Evolutionary conservation across 2,113 vertebrate genomes (phyloP).

Genomic region (Rhynchomys soricoides): DNA sequence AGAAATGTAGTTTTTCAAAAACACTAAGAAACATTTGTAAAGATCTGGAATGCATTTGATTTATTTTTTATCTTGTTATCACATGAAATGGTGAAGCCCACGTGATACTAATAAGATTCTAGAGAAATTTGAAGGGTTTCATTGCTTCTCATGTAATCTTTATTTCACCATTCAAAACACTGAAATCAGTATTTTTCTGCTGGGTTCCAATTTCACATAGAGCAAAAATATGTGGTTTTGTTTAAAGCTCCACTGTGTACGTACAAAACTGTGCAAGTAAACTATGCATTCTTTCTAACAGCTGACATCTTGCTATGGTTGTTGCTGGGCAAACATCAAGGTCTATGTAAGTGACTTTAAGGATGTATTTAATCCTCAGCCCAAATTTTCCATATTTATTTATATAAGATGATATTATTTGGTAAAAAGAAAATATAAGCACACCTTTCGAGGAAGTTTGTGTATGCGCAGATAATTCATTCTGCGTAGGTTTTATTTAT

Average conservation of each 20-base stretch:
- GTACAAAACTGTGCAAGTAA: background rate
- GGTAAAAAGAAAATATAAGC: constrained; percentile 29
- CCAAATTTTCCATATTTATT: background rate
- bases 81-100: background rate
- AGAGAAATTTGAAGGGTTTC: constrained; percentile 14
- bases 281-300: too few relatives aligned
- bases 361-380: background rate
- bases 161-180: constrained; percentile 6
- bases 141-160: background rate
- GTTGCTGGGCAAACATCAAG: background rate
- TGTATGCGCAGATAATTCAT: background rate
- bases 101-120: constrained; percentile 12
- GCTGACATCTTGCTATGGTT: background rate
- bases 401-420: constrained; percentile 45
- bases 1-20: background rate
- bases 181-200: background rate
- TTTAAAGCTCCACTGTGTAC: background rate
- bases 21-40: background rate
- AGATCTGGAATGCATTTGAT: background rate
- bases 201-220: background rate
- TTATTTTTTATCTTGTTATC: background rate
- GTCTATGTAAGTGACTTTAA: constrained; percentile 17
- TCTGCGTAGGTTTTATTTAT: background rate
- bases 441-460: background rate
- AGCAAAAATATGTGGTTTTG: constrained; percentile 9